phyloP scores from a whole-genome alignment of 2,113 vertebrate genomes.

The Pelmatolapia mariae region DNA sequence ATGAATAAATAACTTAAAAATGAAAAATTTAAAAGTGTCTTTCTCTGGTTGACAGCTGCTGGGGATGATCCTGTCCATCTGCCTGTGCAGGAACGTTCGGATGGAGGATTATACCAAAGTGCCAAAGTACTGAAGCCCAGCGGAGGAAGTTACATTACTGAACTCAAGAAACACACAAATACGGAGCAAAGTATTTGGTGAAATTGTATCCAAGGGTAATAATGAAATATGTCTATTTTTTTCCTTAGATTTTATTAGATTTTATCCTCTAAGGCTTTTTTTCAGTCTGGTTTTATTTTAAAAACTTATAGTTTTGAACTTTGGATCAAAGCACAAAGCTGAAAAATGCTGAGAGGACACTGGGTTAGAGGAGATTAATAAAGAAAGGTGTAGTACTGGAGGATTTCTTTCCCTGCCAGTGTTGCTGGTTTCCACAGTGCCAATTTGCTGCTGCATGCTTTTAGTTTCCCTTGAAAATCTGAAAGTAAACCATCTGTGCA shows the following conservation, averaged over 20 bases:
- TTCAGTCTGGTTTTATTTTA: conserved; percentile 42
- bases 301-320: not conserved
- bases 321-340: not conserved
- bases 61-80: conserved; percentile 88
- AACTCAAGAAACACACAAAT: not conserved
- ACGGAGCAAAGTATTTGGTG: not conserved
- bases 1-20: not conserved
- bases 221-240: not conserved
- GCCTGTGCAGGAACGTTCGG: conserved; percentile 83
- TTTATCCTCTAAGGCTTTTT: not conserved
- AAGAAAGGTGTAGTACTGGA: not conserved
- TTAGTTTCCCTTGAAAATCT: too few relatives aligned
- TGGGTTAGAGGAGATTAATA: not conserved
- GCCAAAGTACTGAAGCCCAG: conserved; percentile 81
- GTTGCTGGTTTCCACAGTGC: not conserved
- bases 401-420: not conserved
- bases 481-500: not conserved
- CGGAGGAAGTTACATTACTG: not conserved
- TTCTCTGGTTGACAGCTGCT: conserved; percentile 74
- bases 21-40: not conserved
- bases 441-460: too few relatives aligned
- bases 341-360: not conserved
- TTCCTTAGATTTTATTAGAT: not conserved
- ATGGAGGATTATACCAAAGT: conserved; percentile 94
- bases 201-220: conserved; percentile 39